phyloP scores from a whole-genome alignment of 2,888 invertebrate species.

The Agonum fuliginosum region DNA sequence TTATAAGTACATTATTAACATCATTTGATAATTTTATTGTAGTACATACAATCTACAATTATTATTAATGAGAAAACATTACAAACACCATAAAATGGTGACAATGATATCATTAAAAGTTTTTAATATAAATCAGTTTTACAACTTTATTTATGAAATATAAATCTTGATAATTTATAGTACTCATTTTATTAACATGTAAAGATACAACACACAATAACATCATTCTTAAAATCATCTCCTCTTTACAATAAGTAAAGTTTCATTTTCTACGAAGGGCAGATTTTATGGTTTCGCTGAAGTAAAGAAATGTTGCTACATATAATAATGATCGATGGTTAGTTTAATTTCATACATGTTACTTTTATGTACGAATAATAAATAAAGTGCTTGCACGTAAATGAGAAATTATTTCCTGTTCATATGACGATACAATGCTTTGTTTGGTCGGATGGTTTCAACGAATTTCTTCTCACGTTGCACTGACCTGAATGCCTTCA shows the following conservation, averaged over 20 bases:
- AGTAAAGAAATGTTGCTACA: background rate
- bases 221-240: too few relatives aligned
- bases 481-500: background rate
- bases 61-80: background rate
- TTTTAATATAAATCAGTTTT: background rate
- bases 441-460: background rate
- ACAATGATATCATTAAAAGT: background rate
- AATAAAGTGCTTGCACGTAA: constrained; percentile 40
- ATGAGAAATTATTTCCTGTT: constrained; percentile 47
- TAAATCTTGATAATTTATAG: too few relatives aligned
- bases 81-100: background rate
- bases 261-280: too few relatives aligned
- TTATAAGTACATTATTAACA: too few relatives aligned
- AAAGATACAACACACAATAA: too few relatives aligned
- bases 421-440: constrained; percentile 39
- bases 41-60: too few relatives aligned
- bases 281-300: background rate
- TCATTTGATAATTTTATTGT: too few relatives aligned
- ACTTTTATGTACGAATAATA: constrained; percentile 37
- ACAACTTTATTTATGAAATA: too few relatives aligned
- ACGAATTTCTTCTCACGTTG: constrained; percentile 22
- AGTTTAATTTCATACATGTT: constrained; percentile 46
- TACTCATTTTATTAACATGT: too few relatives aligned
- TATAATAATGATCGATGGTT: constrained; percentile 8
- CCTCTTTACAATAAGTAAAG: too few relatives aligned